These are phyloP conservation scores for Paedocypris sp. DNA, from an alignment of 2,113 vertebrate genomes.

Conservation along the genomic window DNA sequence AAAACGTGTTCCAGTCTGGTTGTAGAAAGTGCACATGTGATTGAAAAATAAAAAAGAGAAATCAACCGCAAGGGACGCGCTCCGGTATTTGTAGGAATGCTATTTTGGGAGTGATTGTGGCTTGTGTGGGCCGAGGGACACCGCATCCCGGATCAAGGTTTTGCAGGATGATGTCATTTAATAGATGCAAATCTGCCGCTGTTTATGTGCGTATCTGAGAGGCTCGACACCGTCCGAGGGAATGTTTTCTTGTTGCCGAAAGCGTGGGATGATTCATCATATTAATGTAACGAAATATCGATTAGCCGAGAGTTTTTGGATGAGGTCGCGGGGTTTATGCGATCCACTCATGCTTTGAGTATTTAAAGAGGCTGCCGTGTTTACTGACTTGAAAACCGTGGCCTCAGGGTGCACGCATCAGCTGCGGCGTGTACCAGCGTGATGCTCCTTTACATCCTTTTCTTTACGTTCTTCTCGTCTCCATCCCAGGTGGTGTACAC, in stretches of 20 bases:
- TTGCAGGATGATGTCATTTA: neutral
- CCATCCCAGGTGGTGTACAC: constrained; percentile 81
- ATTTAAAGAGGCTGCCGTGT: constrained; percentile 28
- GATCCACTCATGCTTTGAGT: constrained; percentile 28
- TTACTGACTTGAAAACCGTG: constrained; percentile 24
- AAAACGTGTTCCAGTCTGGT: constrained; percentile 27
- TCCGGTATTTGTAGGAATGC: neutral
- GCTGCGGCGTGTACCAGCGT: constrained; percentile 8
- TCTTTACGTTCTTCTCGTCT: neutral
- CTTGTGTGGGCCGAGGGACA: neutral
- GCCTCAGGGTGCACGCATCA: constrained; percentile 17
- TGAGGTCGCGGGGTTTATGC: constrained; percentile 14
- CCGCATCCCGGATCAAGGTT: neutral
- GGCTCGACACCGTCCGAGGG: constrained; percentile 9
- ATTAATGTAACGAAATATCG: constrained; percentile 19
- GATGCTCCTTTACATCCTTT: constrained; percentile 9
- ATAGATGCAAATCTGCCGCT: neutral
- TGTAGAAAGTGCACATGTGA: neutral
- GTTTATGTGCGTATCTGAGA: neutral
- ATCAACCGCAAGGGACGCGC: neutral
- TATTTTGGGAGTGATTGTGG: neutral
- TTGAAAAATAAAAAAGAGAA: neutral
- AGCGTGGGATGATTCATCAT: constrained; percentile 16
- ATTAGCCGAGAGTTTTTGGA: constrained; percentile 2
- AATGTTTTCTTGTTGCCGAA: constrained; percentile 1